Base-by-base conservation (phyloP, 1,140 invertebrate genomes). In the Chlorops oryzae region DNA sequence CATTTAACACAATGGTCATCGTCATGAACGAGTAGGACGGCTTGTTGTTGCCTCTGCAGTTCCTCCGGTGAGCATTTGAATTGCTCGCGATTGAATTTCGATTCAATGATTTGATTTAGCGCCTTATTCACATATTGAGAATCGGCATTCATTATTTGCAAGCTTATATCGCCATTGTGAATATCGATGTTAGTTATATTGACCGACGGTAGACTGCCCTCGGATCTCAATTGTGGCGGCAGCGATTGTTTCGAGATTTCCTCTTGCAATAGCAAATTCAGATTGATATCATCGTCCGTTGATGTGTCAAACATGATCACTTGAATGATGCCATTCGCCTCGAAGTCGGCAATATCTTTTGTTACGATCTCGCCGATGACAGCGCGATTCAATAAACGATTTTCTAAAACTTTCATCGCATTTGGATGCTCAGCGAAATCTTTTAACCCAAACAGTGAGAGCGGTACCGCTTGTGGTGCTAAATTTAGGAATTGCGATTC, bases 391-490 rank as follows among this genome's bases (percentile, higher is more conserved):
- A 54, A 52, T 18, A 72, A 41, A 24, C 62, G 55, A 12, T 57
- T 50, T 6, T 54, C 32, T 22, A 72, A 42, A 22, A 59, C 57
- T 6, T 48, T 22, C 28, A 54, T 51, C 1, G 65, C 62, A 52
- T 65, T 57, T 3, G 65, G 69, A 58, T 70, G 62, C 22, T 61
- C 67, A 32, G 58, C 65, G n/a, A 70, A 72, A 48, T 72, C 71
- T 37, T 72, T 69, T 37, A 72, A 21, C 0, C 65, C 69, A 32
- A 67, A 72, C 50, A 72, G 55, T 23, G 60, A 61, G 1, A 72
- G 51, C 10, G 64, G 64, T 2, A 72, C 56, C 3, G 65, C 70
- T 46, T 72, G 70, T 10, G 63, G 50, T 1, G 70, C 59, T 5
- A 72, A 57, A 17, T 45, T 44, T 13, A 70, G 41, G 35, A 69